A percentile compares a stretch with the other conserved stretches of the same genome.
Conservation (phyloP, 2,113 vertebrate genomes). For the Melanocharis versteri region DNA sequence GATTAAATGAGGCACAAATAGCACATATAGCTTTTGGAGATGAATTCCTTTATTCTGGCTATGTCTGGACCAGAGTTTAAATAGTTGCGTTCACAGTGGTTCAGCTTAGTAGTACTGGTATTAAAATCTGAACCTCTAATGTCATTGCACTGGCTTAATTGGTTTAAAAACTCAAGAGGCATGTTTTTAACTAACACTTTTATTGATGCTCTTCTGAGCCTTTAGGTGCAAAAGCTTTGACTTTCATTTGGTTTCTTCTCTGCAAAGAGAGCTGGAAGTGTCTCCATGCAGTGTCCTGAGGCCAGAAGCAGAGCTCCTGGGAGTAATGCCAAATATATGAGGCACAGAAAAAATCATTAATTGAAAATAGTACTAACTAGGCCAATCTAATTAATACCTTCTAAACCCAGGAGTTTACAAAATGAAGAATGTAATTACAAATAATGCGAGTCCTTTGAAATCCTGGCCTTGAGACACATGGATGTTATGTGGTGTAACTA, state of each 20-base stretch:
- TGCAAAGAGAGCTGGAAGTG: background rate
- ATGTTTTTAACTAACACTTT: background rate
- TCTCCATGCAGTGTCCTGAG: background rate
- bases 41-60: background rate
- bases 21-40: background rate
- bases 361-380: constrained; percentile 5
- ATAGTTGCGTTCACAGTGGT: background rate
- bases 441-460: background rate
- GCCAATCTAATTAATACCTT: constrained; percentile 25
- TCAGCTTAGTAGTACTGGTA: background rate
- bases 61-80: background rate
- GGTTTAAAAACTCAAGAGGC: background rate
- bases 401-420: constrained; percentile 10
- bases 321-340: constrained; percentile 1
- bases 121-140: background rate
- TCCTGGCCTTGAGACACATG: background rate
- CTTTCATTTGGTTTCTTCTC: background rate
- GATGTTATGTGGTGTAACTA: background rate
- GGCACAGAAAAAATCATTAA: background rate
- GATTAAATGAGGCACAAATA: background rate
- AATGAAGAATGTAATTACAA: constrained; percentile 4
- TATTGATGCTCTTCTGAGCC: background rate
- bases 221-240: background rate
- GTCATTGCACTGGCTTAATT: background rate
- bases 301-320: background rate